These are phyloP conservation scores for Tethea ocularis DNA, from an alignment of 2,888 invertebrate species.

Conservation along the genomic window DNA sequence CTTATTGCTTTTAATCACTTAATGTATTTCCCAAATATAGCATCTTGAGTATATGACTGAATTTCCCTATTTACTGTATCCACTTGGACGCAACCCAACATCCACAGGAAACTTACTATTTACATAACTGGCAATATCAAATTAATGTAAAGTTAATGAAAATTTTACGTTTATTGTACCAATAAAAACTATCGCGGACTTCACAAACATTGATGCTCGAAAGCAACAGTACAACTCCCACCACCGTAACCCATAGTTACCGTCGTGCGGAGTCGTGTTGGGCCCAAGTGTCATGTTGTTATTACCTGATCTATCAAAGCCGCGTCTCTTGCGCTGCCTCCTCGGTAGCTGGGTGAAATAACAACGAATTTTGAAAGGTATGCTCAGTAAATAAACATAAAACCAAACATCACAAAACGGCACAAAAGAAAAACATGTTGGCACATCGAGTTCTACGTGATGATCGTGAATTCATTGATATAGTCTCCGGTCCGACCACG, in stretches of 20 bases:
- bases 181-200: constrained; percentile 18
- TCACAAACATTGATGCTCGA: constrained; percentile 29
- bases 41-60: constrained; percentile 59
- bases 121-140: constrained; percentile 10
- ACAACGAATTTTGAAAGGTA: constrained; percentile 82
- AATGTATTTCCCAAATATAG: constrained; percentile 37
- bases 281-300: constrained; percentile 70
- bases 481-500: constrained; percentile 40
- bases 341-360: constrained; percentile 84
- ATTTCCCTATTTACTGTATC: constrained; percentile 66
- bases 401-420: constrained; percentile 82
- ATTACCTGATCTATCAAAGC: constrained; percentile 85
- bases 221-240: constrained; percentile 39
- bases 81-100: constrained; percentile 80
- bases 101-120: constrained; percentile 39
- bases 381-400: constrained; percentile 77
- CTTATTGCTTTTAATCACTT: background rate
- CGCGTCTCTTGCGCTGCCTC: constrained; percentile 84
- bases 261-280: constrained; percentile 57
- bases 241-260: constrained; percentile 42
- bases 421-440: constrained; percentile 72
- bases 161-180: background rate
- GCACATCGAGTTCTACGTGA: constrained; percentile 53
- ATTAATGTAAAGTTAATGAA: background rate
- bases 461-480: constrained; percentile 16